Evolutionary conservation across 2,888 invertebrate genomes (phyloP).

Genomic region (Tuberolachnus salignus): DNA sequence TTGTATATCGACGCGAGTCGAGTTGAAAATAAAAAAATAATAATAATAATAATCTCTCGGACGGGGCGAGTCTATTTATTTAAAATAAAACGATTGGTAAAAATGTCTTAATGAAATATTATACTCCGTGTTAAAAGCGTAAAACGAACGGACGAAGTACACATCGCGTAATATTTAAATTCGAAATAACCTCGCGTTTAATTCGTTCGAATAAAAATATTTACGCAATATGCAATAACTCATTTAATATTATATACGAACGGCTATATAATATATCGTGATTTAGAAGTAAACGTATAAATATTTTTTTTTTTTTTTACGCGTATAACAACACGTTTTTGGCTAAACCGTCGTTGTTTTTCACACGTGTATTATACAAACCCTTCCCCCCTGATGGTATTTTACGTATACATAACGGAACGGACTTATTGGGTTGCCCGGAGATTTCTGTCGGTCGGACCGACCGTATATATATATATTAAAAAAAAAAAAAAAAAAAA

Average conservation of each 20-base stretch:
- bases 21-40: too few species aligned
- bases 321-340: constrained; percentile 17
- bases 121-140: too few species aligned
- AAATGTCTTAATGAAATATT: not conserved
- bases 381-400: not conserved
- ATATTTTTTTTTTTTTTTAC: too few species aligned
- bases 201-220: not conserved
- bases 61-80: too few species aligned
- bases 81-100: too few species aligned
- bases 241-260: not conserved
- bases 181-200: not conserved
- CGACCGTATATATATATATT: not conserved
- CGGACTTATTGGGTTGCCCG: not conserved
- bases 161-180: not conserved
- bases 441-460: not conserved
- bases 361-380: constrained; percentile 12
- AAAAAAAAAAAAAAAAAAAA: too few species aligned
- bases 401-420: not conserved
- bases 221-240: not conserved
- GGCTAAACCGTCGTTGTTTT: not conserved
- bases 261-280: not conserved
- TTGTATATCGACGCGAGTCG: too few species aligned
- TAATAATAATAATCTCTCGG: too few species aligned
- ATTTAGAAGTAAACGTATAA: constrained; percentile 19
- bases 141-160: not conserved